Base-by-base conservation (phyloP, 2,797 vertebrate species). In the Halcyon chelicuti region DNA sequence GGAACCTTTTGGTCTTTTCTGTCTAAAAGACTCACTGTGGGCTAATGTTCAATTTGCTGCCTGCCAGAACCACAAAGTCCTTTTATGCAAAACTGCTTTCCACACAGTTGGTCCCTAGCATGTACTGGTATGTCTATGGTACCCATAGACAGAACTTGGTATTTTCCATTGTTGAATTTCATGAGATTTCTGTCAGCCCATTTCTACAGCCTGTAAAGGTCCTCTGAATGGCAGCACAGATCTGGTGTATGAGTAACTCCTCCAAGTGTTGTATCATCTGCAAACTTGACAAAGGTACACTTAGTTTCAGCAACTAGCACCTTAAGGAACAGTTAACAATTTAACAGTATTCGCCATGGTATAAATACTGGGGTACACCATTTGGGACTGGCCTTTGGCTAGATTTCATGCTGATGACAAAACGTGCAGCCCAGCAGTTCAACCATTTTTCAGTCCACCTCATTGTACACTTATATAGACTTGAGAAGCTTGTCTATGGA, bases 321-420 rank as follows among this genome's bases (percentile, higher is more conserved):
- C 11, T 52, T 39, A 23, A 39, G 25, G 39, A 72, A 29, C 5
- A 77, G 21, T 31, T 57, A 80, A 44, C 8, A 35, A 28, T 72
- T 67, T 72, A n/a, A 49, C 10, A 79, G 25, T 25, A 39, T 33
- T 49, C 11, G 1, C 6, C 17, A 20, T 71, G 11, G 2, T 52
- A 16, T 57, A 29, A 66, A 25, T 16, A 31, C 26, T 57, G 0
- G 0, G 7, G 33, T n/a, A 29, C 18, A 44, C 5, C 7, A 26
- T 5, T 71, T 75, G 7, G 66, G 12, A 37, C 17, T 54, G 42
- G 10, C 4, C 18, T 46, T 22, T 42, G 31, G 5, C 12, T 47
- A 31, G 33, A 40, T 19, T 37, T 72, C 17, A 26, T 37, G 37
- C 13, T 58, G 22, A 7, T 57, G 23, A 62, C 57, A 66, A 22